Evolutionary conservation across 2,113 vertebrate genomes (phyloP).

Genomic region (Cochlearius cochlearius): DNA sequence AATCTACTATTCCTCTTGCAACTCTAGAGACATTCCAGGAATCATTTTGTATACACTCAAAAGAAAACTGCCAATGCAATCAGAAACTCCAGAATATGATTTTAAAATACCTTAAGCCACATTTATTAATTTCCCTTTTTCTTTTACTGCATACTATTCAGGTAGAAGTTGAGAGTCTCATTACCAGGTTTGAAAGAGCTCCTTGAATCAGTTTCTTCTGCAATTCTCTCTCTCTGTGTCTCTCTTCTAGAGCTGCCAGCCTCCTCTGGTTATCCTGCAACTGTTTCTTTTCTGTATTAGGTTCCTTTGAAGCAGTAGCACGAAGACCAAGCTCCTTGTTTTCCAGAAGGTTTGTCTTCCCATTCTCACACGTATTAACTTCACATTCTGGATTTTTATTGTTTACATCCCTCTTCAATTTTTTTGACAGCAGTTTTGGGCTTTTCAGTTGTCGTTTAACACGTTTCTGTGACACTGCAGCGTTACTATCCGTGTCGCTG

Average conservation of each 20-base stretch:
- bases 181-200: constrained; percentile 87
- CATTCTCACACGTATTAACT: neutral
- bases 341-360: neutral
- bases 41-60: neutral
- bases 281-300: constrained; percentile 58
- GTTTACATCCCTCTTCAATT: neutral
- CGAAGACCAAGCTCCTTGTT: neutral
- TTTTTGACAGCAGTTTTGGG: neutral
- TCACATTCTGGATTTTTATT: neutral
- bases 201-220: constrained; percentile 87
- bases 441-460: neutral
- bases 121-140: neutral
- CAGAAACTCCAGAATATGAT: neutral
- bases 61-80: neutral
- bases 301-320: neutral
- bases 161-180: neutral
- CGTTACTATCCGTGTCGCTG: neutral
- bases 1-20: neutral
- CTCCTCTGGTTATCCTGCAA: constrained; percentile 85
- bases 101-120: neutral
- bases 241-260: constrained; percentile 85
- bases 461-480: neutral
- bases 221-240: constrained; percentile 77
- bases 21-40: neutral
- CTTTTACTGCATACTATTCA: neutral